Percentiles rank a stretch among this genome's conserved stretches.
phyloP scores from a whole-genome alignment of 2,113 vertebrate species.

The Diphyllodes magnificus region DNA sequence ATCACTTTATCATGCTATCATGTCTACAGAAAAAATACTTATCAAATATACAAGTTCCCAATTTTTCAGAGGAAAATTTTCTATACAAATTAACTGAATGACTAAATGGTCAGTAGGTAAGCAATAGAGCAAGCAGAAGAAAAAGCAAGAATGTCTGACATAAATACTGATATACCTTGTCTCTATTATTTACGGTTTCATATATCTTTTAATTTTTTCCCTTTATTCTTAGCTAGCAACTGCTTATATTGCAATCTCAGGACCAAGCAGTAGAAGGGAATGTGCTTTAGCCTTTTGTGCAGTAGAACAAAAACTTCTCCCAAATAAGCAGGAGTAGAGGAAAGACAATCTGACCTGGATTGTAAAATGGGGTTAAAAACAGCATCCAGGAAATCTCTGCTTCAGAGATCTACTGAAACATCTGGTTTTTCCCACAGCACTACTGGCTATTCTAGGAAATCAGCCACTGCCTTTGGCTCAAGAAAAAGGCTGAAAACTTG shows the following conservation, averaged over 20 bases:
- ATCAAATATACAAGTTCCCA: neutral
- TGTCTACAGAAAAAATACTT: neutral
- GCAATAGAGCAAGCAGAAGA: neutral
- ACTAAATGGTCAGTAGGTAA: neutral
- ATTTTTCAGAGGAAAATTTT: neutral
- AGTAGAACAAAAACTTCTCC: neutral
- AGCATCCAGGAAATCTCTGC: neutral
- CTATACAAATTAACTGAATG: neutral
- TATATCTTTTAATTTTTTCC: neutral
- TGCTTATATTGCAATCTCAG: neutral
- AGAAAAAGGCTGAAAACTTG: neutral
- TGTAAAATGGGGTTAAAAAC: neutral
- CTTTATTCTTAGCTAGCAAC: neutral
- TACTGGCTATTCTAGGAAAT: neutral
- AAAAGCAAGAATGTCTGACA: neutral
- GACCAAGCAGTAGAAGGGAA: neutral
- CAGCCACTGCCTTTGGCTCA: neutral
- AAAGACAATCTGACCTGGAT: neutral
- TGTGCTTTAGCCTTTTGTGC: neutral
- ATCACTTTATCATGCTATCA: neutral
- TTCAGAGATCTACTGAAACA: neutral
- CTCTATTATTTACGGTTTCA: neutral
- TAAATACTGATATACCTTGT: neutral
- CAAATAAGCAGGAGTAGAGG: neutral
- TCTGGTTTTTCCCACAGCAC: neutral